These are phyloP conservation scores for Sorex araneus DNA, from an alignment of 2,113 vertebrate genomes.

Conservation along the genomic window DNA sequence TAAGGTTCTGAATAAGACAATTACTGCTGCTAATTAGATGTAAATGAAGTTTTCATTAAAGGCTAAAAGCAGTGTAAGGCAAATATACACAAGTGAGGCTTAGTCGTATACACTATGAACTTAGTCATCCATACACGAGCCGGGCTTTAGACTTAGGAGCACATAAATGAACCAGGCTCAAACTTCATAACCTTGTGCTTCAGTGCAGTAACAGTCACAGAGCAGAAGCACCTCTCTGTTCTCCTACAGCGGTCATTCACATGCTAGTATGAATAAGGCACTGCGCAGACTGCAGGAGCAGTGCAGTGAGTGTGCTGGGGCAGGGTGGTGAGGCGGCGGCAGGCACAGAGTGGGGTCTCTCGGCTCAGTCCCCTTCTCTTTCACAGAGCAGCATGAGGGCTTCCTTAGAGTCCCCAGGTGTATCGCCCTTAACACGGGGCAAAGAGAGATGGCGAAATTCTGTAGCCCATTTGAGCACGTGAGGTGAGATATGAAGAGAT, in stretches of 20 bases:
- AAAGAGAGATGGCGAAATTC: too few relatives aligned
- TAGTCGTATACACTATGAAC: too few relatives aligned
- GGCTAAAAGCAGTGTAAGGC: constrained; percentile 26
- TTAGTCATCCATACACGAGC: background rate
- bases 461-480: too few relatives aligned
- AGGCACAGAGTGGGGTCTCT: background rate
- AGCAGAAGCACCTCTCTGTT: background rate
- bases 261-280: constrained; percentile 57
- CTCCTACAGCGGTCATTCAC: constrained; percentile 60
- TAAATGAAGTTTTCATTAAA: constrained; percentile 70
- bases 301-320: background rate
- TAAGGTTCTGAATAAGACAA: constrained; percentile 69
- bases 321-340: background rate
- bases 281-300: background rate
- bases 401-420: constrained; percentile 95
- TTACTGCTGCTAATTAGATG: constrained; percentile 67
- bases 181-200: background rate
- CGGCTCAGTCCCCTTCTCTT: constrained; percentile 92
- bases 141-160: constrained; percentile 48
- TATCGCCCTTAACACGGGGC: constrained; percentile 91
- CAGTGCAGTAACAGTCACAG: background rate
- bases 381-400: constrained; percentile 95
- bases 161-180: background rate
- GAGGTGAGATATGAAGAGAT: too few relatives aligned
- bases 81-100: constrained; percentile 26